Evolutionary conservation across 2,888 invertebrate genomes (phyloP).

Genomic region (Tanytarsus gracilentus): DNA sequence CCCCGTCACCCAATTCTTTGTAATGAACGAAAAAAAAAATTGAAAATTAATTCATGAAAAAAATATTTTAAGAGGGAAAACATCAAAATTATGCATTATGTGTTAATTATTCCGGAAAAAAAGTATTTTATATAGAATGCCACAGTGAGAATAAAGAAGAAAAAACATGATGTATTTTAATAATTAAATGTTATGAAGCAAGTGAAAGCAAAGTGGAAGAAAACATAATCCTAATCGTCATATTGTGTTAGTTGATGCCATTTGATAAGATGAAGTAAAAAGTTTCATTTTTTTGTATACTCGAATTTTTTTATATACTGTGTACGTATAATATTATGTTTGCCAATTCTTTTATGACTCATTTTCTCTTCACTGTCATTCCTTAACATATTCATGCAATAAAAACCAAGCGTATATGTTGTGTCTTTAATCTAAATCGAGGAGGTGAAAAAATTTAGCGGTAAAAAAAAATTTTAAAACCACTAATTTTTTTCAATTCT

Average conservation of each 20-base stretch:
- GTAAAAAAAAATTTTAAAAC: too few relatives aligned
- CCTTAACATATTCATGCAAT: constrained; percentile 11
- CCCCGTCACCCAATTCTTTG: too few relatives aligned
- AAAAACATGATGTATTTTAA: constrained; percentile 12
- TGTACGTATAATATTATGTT: too few relatives aligned
- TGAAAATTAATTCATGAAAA: neutral
- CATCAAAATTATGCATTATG: constrained; percentile 11
- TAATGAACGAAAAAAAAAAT: neutral
- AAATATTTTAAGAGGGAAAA: constrained; percentile 4
- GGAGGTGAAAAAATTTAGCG: too few relatives aligned
- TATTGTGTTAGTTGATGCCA: constrained; percentile 17
- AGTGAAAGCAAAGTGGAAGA: neutral
- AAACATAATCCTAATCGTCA: constrained; percentile 15
- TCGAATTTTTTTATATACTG: too few relatives aligned
- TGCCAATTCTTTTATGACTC: constrained; percentile 12
- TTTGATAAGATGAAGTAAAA: constrained; percentile 3
- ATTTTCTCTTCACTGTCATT: neutral
- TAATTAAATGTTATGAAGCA: constrained; percentile 19
- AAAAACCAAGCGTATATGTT: constrained; percentile 8
- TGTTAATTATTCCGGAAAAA: constrained; percentile 1
- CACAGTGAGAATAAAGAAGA: neutral
- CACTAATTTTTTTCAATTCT: too few relatives aligned
- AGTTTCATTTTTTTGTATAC: neutral
- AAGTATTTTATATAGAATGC: neutral
- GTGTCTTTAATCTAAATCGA: too few relatives aligned